Base-by-base conservation (phyloP, 2,888 invertebrate species). In the Calephelis perditalis region DNA sequence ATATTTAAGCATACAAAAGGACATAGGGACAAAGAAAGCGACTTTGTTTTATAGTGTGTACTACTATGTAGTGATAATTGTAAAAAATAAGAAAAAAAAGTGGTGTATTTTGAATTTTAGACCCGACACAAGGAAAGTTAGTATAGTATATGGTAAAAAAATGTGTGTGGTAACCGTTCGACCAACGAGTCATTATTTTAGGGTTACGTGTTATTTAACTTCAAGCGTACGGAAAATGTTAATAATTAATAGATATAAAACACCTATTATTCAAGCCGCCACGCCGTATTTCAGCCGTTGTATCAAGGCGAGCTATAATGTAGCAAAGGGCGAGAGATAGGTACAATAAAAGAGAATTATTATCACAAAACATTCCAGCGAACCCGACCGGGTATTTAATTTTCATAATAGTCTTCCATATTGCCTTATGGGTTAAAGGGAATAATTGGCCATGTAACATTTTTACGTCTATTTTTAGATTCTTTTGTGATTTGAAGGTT, bases 261-360 rank as follows among this genome's bases (percentile, higher is more conserved):
- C 45, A 47, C n/a, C 46, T 47, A 58, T 47, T 47, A 11, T 59
- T 65, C 63, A 63, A 60, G 55, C 55, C 57, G 12, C 55, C 61
- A 63, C 62, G 40, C 58, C 61, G 35, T 62, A 62, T 64, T 58
- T 62, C 52, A 67, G 52, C 46, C 58, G 59, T 65, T 65, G 80
- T 81, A 82, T 81, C 77, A 78, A 86, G 86, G 86, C 83, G 83
- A 79, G 83, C 81, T 76, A 88, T 88, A 88, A 88, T 86, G 87
- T 76, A 76, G 81, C 78, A 82, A 84, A 86, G 84, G 86, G 86
- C 84, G 86, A 80, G 84, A 84, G 82, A 70, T 71, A 85, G 85
- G 86, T 85, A 88, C 82, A 86, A 88, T 88, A 88, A 88, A 89
- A 87, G 84, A 88, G 88, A 89, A 82, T 86, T 89, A 89, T 88